Evolutionary conservation across 2,888 invertebrate genomes (phyloP), one percentile per base, ranked within the genome.

Genomic region (Blera fallax): DNA sequence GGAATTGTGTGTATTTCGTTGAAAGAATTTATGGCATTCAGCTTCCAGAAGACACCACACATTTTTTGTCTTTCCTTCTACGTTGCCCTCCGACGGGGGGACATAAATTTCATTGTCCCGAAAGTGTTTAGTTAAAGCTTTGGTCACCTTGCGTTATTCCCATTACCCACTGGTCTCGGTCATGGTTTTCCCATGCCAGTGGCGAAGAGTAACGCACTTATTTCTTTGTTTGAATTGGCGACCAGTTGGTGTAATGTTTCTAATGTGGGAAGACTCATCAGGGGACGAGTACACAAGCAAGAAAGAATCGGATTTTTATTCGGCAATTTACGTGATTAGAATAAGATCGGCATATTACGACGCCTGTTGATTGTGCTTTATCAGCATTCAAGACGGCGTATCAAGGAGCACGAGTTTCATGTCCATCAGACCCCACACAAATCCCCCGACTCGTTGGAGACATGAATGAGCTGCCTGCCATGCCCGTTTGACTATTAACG

Each of bases 401-500:
- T 81, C 81, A 81, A 72, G 81, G 76, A 85, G 85, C 87, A 88
- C 87, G 87, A 88, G 87, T 87, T 87, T 40, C 79, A 79, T 87
- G 88, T 88, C 87, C 78, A 56, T 43, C 43, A 79, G 87, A 87
- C 87, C 87, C 78, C 80, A 87, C 87, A 87, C 85, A 85, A 85
- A 60, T 80, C 81, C 60, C 74, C 65, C 81, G 85, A 72, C 79
- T 79, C 54, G 34, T 45, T 79, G 79, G 79, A 79, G 79, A 85
- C 85, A 72, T 81, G 85, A 85, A 85, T 81, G 81, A 77, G 85
- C 65, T 85, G 40, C 52, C 65, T 85, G 40, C 52, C 67, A 64
- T 60, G 76, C 54, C 58, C 76, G 85, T 77, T 85, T 67, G 76
- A 72, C 81, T 85, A 85, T 85, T 81, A 85, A 85, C 76, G 85